Percentiles rank a stretch among this genome's conserved stretches.
These are phyloP conservation scores for Drosophila affinis DNA, from an alignment of 2,888 invertebrate species.

Conservation along the genomic window DNA sequence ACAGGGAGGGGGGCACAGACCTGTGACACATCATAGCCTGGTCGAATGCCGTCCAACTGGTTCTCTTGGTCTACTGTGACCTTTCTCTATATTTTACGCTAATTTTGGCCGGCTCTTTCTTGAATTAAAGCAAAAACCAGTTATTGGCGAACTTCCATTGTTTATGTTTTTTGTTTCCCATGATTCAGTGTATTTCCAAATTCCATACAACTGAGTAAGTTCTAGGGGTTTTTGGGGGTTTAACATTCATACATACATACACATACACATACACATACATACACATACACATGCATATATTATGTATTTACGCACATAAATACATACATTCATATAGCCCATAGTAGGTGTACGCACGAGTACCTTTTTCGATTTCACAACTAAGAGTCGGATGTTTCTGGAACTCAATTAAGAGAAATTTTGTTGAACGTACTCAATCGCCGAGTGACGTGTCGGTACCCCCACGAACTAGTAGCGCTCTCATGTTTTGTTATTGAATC, in stretches of 20 bases:
- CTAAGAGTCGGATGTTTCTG: constrained; percentile 27
- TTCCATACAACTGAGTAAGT: constrained; percentile 49
- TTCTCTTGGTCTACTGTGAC: constrained; percentile 83
- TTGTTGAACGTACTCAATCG: constrained; percentile 12
- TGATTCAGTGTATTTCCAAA: constrained; percentile 39
- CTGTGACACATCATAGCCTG: constrained; percentile 42
- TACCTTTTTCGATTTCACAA: constrained; percentile 15
- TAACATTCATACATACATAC: constrained; percentile 1
- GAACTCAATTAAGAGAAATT: constrained; percentile 34
- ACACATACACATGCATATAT: background rate
- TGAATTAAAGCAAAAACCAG: constrained; percentile 34
- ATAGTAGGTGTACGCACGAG: background rate
- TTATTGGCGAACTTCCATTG: constrained; percentile 26
- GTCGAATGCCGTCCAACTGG: constrained; percentile 30
- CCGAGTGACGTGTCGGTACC: constrained; percentile 49
- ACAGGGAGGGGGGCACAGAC: background rate
- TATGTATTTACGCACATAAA: too few relatives aligned
- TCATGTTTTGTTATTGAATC: constrained; percentile 32
- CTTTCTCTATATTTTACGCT: constrained; percentile 87
- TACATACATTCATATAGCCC: too few relatives aligned
- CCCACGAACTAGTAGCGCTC: constrained; percentile 16
- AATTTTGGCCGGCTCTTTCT: constrained; percentile 78
- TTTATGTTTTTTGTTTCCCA: constrained; percentile 37
- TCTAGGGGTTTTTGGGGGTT: constrained; percentile 5
- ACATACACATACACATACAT: background rate